Conservation (phyloP, 2,113 vertebrate species). For the Orcinus orca region DNA sequence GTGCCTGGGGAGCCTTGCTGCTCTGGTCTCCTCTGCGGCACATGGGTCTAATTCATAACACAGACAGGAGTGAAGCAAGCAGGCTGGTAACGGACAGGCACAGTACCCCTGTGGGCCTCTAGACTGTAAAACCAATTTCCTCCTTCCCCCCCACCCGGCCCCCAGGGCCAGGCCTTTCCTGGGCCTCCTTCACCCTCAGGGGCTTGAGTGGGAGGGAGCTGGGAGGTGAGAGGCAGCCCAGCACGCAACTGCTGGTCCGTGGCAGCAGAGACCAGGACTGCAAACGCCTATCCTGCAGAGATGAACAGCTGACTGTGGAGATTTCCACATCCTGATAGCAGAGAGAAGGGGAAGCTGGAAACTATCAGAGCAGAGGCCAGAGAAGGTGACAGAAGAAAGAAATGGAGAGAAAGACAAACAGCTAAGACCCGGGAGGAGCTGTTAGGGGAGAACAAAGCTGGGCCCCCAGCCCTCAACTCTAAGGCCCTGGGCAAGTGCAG, state of each 20-base stretch:
- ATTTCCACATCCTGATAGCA: background rate
- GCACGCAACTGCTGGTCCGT: background rate
- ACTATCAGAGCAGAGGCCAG: background rate
- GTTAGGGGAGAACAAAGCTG: background rate
- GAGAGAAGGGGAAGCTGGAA: background rate
- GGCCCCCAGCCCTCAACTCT: background rate
- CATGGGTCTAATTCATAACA: background rate
- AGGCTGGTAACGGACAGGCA: background rate
- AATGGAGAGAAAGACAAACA: background rate
- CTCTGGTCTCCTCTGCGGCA: background rate
- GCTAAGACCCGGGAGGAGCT: background rate
- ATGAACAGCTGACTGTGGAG: background rate
- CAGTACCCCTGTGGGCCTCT: background rate
- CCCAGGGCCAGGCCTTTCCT: background rate
- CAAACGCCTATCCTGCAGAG: background rate
- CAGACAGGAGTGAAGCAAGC: constrained; percentile 14
- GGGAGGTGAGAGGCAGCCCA: background rate
- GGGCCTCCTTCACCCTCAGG: background rate
- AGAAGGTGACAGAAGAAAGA: background rate
- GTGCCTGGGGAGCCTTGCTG: background rate
- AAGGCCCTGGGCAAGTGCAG: rapidly evolving
- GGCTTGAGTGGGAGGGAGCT: background rate
- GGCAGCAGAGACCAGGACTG: background rate
- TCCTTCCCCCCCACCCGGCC: background rate
- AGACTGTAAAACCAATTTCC: background rate